phyloP scores from a whole-genome alignment of 53 echinoderm and acorn worm species.

The Patiria pectinifera region DNA sequence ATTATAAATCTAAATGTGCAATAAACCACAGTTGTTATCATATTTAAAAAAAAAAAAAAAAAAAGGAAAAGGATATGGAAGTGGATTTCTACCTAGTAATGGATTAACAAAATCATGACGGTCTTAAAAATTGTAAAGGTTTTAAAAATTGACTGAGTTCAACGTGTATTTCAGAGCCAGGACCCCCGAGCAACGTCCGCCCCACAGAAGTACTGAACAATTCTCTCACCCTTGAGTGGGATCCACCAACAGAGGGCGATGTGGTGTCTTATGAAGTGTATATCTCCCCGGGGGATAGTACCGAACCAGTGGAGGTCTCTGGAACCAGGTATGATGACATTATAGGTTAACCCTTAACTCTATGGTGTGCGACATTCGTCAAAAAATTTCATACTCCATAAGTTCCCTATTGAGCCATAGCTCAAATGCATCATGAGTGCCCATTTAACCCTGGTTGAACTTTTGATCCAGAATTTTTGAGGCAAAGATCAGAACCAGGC shows the following conservation, averaged over 20 bases:
- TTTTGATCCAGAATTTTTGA: too few species aligned
- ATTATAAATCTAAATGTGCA: too few species aligned
- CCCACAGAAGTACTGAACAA: conserved; percentile 20
- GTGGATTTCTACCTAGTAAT: background rate
- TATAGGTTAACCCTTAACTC: background rate
- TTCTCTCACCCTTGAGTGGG: conserved; percentile 58
- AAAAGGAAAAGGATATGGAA: background rate
- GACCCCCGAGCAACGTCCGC: conserved; percentile 15
- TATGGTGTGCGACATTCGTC: background rate
- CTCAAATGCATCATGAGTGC: too few species aligned
- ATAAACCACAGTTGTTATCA: background rate
- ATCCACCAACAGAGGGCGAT: conserved; percentile 32
- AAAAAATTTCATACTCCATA: too few species aligned
- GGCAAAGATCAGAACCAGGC: too few species aligned
- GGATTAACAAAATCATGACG: background rate
- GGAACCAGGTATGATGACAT: conserved; percentile 7
- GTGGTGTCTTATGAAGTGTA: conserved; percentile 18
- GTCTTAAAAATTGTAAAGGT: background rate
- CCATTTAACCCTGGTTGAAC: too few species aligned
- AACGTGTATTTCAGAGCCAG: conserved; percentile 13
- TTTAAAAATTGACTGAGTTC: background rate
- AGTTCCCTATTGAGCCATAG: too few species aligned
- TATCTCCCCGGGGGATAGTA: conserved; percentile 26
- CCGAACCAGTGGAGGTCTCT: background rate
- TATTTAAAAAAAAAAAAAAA: background rate